Base-by-base conservation (phyloP, 2,888 invertebrate genomes). In the Eristalis arbustorum region DNA sequence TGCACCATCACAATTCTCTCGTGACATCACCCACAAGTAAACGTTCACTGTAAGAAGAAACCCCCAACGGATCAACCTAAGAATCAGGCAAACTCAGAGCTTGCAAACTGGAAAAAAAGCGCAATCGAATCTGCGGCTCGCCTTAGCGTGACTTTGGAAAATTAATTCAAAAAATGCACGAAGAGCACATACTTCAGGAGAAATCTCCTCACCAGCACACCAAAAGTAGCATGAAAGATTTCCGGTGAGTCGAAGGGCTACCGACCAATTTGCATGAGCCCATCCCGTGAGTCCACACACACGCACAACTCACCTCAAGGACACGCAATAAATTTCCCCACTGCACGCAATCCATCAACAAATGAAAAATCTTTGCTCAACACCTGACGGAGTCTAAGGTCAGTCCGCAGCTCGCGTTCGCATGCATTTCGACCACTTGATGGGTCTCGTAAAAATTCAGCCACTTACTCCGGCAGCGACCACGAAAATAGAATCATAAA, bases 261-360 rank as follows among this genome's bases (percentile, higher is more conserved):
- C 18, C 8, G 5, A 49, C 22, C 23, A 76, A 34, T 76, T 68
- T 49, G 62, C 76, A 76, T 68, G 62, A 37, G n/a, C 59, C 59
- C 61, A 13, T 4, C 18, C 34, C 42, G 3, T 14, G 31, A 1
- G 31, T 8, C 31, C 61, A 10, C 56, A 64, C 73, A 68, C 73
- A 63, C 80, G 67, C 68, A 80, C 72, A 13, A n/a, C 31, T 31
- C 25, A 66, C 49, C 72, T 62, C 75, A 81, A 81, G 81, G 75
- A 22, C 81, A 69, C 40, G 69, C 28, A 57, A 59, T 18, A 31
- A 63, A 75, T 75, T 25, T 61, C 42, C 11, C 23, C 13, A 40
- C 57, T 59, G 40, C 75, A 81, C 71, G 81, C 81, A 71, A 81
- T 42, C 63, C 23, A 49, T n/a, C 14, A 42, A 42, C 49, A 18